Evolutionary conservation across 2,797 vertebrate species (phyloP).

Genomic region (Brotula barbata): DNA sequence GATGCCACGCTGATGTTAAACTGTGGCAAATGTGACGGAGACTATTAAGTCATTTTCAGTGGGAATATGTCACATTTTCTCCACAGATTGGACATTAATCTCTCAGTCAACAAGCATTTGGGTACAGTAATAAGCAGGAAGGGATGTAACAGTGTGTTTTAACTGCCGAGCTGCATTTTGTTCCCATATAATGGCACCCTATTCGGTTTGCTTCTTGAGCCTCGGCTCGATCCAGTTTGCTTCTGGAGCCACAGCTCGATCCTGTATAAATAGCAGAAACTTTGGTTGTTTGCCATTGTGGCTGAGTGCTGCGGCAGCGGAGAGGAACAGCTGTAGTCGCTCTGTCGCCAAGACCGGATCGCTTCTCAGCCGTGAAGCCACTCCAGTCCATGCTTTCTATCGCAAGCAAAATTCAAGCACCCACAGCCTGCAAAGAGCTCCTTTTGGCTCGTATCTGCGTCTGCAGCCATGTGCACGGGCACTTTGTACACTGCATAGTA

Average conservation of each 20-base stretch:
- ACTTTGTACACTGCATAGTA: too few species aligned
- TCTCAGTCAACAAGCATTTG: too few species aligned
- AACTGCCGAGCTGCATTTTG: not conserved
- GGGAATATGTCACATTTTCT: too few species aligned
- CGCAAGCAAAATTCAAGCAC: slow-evolving; percentile 45
- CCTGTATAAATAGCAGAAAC: slow-evolving; percentile 63
- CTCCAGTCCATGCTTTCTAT: slow-evolving; percentile 19
- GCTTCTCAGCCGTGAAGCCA: slow-evolving; percentile 28
- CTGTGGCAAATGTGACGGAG: too few species aligned
- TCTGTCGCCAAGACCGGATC: slow-evolving; percentile 55
- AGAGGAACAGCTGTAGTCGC: slow-evolving; percentile 64
- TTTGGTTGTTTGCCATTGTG: slow-evolving; percentile 58
- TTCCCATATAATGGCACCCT: slow-evolving; percentile 13
- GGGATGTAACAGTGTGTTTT: not conserved
- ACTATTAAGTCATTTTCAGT: too few species aligned
- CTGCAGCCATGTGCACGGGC: too few species aligned
- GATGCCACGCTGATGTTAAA: too few species aligned
- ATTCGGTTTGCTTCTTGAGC: slow-evolving; percentile 44
- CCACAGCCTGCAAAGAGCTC: not conserved
- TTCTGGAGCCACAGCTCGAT: slow-evolving; percentile 48
- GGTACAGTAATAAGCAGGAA: too few species aligned
- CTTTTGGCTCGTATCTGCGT: too few species aligned
- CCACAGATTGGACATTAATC: too few species aligned
- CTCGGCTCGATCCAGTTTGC: slow-evolving; percentile 40
- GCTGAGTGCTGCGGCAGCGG: slow-evolving; percentile 41